Evolutionary conservation across 2,113 vertebrate species (phyloP), one percentile per base, ranked within the genome.

Genomic region (Falcunculus frontatus): DNA sequence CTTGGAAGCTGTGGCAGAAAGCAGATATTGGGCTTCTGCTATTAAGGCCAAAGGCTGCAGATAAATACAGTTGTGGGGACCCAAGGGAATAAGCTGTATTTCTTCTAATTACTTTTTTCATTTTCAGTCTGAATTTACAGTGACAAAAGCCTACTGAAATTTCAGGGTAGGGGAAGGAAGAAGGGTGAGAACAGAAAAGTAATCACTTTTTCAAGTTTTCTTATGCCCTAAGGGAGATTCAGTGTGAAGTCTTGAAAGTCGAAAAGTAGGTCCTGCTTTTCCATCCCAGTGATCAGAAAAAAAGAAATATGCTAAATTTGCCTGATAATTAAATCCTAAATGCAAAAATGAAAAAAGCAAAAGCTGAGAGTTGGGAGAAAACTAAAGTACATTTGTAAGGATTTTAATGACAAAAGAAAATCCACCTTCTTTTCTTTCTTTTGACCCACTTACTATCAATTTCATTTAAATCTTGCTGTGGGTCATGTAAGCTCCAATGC

Each of bases 91-190:
- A 41, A 0, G 1, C 25, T 84, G 2, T 72, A 79, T 67, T 95
- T 69, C n/a, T 84, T 92, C 76, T 90, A 92, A 94, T 87, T 94
- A 74, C 11, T 88, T 85, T 94, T 94, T 83, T 75, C 62, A 26
- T 37, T 32, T 79, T 60, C 64, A 73, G 8, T 74, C 42, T 76
- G 64, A 91, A 83, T 62, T 22, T 63, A 82, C 63, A 94, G 47
- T 6, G 6, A 75, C 37, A 94, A 93, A 94, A 91, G n/a, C 25
- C 56, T 77, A 11, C 35, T 74, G 82, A 95, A 90, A 93, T 96
- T 93, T 89, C 47, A 67, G 49, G 22, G 29, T 20, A 90, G 55
- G 9, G 21, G 20, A 94, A 88, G 46, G 46, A 89, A 87, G 42
- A 52, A 82, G 39, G 37, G 21, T 42, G 7, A 90, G 62, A 90